phyloP scores from a whole-genome alignment of 2,797 vertebrate species.

The Melanotaenia nigrans region DNA sequence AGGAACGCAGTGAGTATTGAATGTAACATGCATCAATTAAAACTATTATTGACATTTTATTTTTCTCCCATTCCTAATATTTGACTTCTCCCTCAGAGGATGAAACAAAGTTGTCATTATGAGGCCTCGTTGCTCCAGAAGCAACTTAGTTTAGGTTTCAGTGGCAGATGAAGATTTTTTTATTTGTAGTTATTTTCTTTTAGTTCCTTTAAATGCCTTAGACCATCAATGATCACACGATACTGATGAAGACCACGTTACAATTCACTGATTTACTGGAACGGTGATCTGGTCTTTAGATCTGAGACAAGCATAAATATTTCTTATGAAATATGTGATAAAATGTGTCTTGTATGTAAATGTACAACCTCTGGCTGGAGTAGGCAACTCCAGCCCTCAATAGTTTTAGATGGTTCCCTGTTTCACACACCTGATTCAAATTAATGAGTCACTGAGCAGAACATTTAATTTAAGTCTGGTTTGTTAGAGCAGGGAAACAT shows the following conservation, averaged over 20 bases:
- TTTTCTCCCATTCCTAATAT: slow-evolving; percentile 46
- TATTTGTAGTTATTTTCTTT: too few relatives aligned
- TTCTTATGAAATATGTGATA: neutral
- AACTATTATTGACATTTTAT: slow-evolving; percentile 89
- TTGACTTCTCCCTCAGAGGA: slow-evolving; percentile 33
- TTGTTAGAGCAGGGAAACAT: too few relatives aligned
- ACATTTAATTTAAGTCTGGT: too few relatives aligned
- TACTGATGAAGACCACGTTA: neutral
- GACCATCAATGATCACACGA: neutral
- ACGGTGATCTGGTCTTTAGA: neutral
- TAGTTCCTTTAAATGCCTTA: neutral
- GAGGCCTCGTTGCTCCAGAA: neutral
- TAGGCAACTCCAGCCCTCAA: too few relatives aligned
- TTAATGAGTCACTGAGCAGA: too few relatives aligned
- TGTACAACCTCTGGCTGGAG: too few relatives aligned
- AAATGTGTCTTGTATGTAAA: too few relatives aligned
- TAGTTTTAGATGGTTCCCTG: too few relatives aligned
- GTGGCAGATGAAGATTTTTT: neutral
- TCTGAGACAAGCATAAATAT: neutral
- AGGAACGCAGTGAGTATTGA: slow-evolving; percentile 90
- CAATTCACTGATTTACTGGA: neutral
- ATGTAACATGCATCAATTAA: slow-evolving; percentile 96
- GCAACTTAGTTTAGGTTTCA: neutral
- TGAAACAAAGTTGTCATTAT: neutral
- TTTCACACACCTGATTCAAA: too few relatives aligned